These are phyloP conservation scores for Macrophya annulata DNA, from an alignment of 2,888 invertebrate genomes.

Conservation along the genomic window DNA sequence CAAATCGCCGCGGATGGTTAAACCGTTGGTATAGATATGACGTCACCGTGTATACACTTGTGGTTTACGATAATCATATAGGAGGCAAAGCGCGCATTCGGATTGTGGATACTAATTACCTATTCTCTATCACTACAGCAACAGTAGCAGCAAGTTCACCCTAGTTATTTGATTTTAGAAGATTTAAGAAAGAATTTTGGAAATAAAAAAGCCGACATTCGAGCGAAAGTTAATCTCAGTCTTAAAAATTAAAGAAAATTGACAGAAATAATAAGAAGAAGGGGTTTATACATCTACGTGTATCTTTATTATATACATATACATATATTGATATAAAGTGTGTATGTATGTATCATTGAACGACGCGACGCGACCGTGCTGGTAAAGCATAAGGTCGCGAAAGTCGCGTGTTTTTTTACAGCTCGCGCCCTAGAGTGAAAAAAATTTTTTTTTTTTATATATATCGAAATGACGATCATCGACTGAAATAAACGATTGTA, in stretches of 20 bases:
- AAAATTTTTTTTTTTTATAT: background rate
- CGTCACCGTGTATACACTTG: background rate
- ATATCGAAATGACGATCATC: background rate
- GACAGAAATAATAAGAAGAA: background rate
- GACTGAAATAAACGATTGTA: background rate
- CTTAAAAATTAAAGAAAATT: background rate
- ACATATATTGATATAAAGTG: background rate
- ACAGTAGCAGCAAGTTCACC: background rate
- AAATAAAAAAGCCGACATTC: background rate
- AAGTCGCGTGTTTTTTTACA: background rate
- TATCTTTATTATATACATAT: no score
- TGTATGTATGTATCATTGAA: background rate
- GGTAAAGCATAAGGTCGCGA: background rate
- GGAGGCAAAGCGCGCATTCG: no score
- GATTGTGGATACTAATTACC: no score
- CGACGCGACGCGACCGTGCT: background rate
- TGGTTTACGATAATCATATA: no score
- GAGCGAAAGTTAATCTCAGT: background rate
- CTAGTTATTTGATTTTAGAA: background rate
- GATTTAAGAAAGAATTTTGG: background rate
- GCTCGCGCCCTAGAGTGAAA: background rate
- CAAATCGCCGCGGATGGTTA: constrained; percentile 13
- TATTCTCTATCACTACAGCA: background rate
- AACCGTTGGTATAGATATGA: background rate
- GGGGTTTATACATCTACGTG: no score